Conservation (phyloP, 1,140 invertebrate genomes). For the Temnothorax nylanderi region DNA sequence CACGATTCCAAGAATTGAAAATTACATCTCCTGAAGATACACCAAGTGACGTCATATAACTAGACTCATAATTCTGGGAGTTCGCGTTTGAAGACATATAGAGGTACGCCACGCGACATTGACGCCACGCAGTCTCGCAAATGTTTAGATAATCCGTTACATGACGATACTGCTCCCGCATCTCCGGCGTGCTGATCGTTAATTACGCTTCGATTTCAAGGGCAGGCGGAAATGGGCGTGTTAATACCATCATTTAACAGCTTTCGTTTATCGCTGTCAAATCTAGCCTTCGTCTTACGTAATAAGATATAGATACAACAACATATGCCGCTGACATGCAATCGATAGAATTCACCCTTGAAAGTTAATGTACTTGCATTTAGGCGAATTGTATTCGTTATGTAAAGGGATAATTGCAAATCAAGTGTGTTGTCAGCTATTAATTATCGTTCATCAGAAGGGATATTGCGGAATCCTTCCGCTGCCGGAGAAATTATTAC, state of each 20-base stretch:
- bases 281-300: slow-evolving; percentile 65
- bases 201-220: slow-evolving; percentile 58
- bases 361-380: not conserved
- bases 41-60: not conserved
- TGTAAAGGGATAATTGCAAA: not conserved
- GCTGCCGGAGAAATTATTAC: not conserved
- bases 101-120: too few relatives aligned
- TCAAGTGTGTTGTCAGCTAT: not conserved
- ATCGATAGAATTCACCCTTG: slow-evolving; percentile 34
- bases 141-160: not conserved
- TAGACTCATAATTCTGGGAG: not conserved
- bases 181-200: slow-evolving; percentile 7
- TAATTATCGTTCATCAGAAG: not conserved
- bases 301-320: slow-evolving; percentile 63
- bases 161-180: not conserved
- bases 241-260: slow-evolving; percentile 44
- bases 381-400: not conserved
- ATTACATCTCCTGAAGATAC: not conserved
- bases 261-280: slow-evolving; percentile 45
- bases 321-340: not conserved
- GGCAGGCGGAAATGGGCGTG: slow-evolving; percentile 64
- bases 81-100: not conserved
- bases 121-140: not conserved
- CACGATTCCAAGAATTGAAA: not conserved
- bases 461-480: not conserved